These are phyloP conservation scores for Caloenas nicobarica DNA, from an alignment of 2,113 vertebrate genomes.

Conservation along the genomic window DNA sequence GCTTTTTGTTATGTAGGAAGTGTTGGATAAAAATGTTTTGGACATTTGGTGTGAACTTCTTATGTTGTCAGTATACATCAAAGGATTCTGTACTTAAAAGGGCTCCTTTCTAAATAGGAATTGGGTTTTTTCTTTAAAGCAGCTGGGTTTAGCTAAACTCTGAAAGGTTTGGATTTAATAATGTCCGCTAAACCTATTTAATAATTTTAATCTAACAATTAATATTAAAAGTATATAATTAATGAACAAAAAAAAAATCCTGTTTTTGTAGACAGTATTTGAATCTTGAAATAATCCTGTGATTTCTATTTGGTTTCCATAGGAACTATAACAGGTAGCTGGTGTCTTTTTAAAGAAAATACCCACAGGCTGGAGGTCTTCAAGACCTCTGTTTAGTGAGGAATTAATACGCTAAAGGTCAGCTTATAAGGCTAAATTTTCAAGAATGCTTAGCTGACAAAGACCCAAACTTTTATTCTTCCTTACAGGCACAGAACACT, in stretches of 20 bases:
- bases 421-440: background rate
- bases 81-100: background rate
- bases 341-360: background rate
- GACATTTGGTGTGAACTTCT: background rate
- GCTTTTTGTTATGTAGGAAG: slow-evolving; percentile 11
- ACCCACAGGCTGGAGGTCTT: background rate
- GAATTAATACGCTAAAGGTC: background rate
- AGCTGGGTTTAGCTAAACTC: background rate
- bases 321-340: background rate
- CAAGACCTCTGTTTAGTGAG: background rate
- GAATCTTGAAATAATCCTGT: slow-evolving; percentile 9
- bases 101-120: background rate
- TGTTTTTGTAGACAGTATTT: background rate
- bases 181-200: background rate
- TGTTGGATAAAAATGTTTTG: background rate
- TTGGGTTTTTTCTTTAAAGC: background rate
- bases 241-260: background rate
- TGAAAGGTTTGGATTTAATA: background rate
- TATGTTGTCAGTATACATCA: background rate
- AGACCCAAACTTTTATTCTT: background rate
- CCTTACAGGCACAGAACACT: background rate
- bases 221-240: background rate
- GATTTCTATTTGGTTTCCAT: background rate
- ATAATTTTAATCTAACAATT: background rate
- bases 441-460: background rate